Evolutionary conservation across 2,113 vertebrate genomes (phyloP).

Genomic region (Dicrurus megarhynchus): DNA sequence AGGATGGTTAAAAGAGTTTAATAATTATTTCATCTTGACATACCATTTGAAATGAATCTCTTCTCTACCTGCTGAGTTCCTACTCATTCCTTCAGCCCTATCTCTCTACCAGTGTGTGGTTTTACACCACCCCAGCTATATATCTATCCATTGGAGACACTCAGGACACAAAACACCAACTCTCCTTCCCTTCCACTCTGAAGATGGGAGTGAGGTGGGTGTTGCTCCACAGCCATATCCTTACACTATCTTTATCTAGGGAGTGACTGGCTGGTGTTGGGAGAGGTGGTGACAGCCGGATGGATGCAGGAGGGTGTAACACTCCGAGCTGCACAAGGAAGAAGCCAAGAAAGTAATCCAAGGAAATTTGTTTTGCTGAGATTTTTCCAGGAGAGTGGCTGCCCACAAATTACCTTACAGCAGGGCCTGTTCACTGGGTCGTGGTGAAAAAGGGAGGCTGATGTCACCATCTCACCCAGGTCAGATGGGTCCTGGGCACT

Average conservation of each 20-base stretch:
- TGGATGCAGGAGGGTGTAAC: accelerated
- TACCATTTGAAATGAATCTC: not conserved
- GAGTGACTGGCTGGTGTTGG: not conserved
- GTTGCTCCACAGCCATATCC: not conserved
- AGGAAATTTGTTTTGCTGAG: not conserved
- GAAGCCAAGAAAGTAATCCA: not conserved
- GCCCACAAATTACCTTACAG: not conserved
- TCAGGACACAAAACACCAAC: accelerated
- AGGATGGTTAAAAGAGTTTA: not conserved
- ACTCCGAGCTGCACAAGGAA: accelerated
- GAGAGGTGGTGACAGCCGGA: not conserved
- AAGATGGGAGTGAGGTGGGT: accelerated
- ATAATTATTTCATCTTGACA: not conserved
- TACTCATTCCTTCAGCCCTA: accelerated
- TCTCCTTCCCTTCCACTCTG: not conserved
- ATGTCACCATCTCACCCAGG: no score
- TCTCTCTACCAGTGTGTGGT: not conserved
- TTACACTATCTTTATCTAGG: accelerated
- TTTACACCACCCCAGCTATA: not conserved
- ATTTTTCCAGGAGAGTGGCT: not conserved
- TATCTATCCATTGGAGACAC: no score
- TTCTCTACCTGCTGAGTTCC: not conserved
- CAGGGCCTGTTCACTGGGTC: not conserved
- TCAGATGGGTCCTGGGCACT: not conserved
- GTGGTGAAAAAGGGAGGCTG: not conserved